Percentiles rank a stretch among this genome's conserved stretches.
phyloP scores from a whole-genome alignment of 2,888 invertebrate species.

The Eristalinus aeneus region DNA sequence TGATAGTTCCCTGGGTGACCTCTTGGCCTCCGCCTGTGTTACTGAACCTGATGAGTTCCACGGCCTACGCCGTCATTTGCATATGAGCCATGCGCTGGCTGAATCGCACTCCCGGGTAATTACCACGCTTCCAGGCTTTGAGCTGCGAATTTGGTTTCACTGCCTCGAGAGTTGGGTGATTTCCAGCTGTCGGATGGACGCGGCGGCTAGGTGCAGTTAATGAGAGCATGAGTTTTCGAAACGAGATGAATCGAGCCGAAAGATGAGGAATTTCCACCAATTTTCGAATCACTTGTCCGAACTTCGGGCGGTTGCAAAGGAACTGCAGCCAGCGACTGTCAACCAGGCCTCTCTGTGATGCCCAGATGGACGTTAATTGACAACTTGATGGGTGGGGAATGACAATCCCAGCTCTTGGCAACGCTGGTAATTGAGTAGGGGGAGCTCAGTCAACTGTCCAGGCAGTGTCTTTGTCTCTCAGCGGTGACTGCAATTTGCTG shows the following conservation, averaged over 20 bases:
- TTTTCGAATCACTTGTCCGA: background rate
- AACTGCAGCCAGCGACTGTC: background rate
- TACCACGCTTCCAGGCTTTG: background rate
- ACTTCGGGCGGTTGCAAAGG: background rate
- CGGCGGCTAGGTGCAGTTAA: background rate
- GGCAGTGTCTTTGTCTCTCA: no score
- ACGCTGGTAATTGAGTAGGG: no score
- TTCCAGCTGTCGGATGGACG: background rate
- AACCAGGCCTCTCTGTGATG: background rate
- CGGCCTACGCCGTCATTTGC: slow-evolving; percentile 30
- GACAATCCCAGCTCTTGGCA: no score
- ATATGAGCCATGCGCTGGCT: slow-evolving; percentile 9
- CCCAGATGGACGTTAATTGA: background rate
- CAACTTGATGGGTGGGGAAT: background rate
- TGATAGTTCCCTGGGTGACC: slow-evolving; percentile 45
- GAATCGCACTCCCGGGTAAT: slow-evolving; percentile 18
- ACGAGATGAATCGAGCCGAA: background rate
- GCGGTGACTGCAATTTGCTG: background rate
- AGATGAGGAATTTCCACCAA: background rate
- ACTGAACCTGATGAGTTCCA: slow-evolving; percentile 14
- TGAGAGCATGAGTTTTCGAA: background rate
- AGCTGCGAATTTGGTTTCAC: background rate
- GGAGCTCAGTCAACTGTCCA: background rate
- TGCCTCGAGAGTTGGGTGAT: background rate
- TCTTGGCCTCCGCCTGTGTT: slow-evolving; percentile 31